Percentiles rank a stretch among this genome's conserved stretches.
Evolutionary conservation across 2,888 invertebrate genomes (phyloP).

Genomic region (Parapristionchus giblindavisi): DNA sequence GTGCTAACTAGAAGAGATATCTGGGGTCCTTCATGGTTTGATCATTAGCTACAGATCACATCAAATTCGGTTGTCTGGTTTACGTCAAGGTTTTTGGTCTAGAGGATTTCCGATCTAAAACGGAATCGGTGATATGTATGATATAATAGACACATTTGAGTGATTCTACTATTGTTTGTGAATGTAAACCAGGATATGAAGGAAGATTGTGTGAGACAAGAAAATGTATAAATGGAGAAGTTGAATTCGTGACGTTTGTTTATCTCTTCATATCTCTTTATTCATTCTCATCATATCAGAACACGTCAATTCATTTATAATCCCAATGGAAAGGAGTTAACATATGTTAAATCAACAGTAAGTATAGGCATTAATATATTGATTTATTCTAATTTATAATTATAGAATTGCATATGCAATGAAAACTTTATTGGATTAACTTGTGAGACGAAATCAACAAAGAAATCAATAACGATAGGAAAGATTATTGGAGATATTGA

Average conservation of each 20-base stretch:
- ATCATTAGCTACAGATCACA: too few relatives aligned
- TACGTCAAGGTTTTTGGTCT: too few relatives aligned
- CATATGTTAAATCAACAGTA: neutral
- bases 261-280: neutral
- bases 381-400: neutral
- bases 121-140: too few relatives aligned
- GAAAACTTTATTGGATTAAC: neutral
- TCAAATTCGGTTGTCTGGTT: too few relatives aligned
- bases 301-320: neutral
- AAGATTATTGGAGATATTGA: too few relatives aligned
- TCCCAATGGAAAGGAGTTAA: neutral
- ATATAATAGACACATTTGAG: neutral
- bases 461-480: too few relatives aligned
- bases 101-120: too few relatives aligned
- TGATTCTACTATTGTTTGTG: constrained; percentile 15
- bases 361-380: neutral
- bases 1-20: too few relatives aligned
- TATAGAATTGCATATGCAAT: neutral
- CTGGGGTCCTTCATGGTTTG: too few relatives aligned
- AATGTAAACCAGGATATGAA: constrained; percentile 6
- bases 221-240: neutral
- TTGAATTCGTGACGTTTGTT: neutral
- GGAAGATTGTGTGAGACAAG: constrained; percentile 14
- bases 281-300: neutral
- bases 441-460: neutral